Conservation (phyloP, 2,113 vertebrate species). For the Passerina amoena region DNA sequence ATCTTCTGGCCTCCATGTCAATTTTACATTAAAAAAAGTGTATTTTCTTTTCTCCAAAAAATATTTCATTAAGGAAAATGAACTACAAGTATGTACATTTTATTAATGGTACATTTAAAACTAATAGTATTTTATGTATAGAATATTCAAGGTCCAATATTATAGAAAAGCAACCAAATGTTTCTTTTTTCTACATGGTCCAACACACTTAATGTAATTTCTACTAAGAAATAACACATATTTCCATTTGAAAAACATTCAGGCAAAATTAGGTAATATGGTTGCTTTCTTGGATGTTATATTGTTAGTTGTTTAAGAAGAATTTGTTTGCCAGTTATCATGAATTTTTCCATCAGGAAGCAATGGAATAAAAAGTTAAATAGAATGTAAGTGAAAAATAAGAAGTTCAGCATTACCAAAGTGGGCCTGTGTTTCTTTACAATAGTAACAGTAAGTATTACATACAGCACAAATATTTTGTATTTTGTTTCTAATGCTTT, state of each 20-base stretch:
- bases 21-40: background rate
- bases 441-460: background rate
- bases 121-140: background rate
- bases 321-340: background rate
- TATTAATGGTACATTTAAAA: background rate
- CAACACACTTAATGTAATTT: background rate
- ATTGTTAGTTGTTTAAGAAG: background rate
- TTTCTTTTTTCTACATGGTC: background rate
- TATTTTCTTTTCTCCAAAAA: background rate
- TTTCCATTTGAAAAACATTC: background rate
- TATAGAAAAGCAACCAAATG: background rate
- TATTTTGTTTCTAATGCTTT: conserved; percentile 10
- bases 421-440: background rate
- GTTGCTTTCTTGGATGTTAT: background rate
- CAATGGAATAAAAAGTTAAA: conserved; percentile 9
- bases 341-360: conserved; percentile 8
- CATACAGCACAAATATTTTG: background rate
- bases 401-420: background rate
- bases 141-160: background rate
- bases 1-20: background rate
- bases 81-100: background rate
- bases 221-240: background rate
- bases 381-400: background rate
- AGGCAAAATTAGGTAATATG: background rate
- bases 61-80: background rate